Conservation (phyloP, 1,140 invertebrate genomes). For the Aricia agestis region DNA sequence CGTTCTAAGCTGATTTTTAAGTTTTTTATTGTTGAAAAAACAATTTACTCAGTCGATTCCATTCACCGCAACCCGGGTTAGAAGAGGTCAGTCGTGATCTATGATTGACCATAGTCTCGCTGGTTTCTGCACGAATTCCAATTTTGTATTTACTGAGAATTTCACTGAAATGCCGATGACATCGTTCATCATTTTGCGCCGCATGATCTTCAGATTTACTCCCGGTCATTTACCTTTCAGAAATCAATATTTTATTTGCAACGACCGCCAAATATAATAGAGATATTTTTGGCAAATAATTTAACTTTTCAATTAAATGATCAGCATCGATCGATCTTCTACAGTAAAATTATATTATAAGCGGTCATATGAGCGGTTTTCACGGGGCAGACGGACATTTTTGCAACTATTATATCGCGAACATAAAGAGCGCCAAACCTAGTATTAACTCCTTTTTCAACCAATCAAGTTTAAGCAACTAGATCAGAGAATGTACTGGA, state of each 20-base stretch:
- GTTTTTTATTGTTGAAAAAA: no score
- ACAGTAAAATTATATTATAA: neutral
- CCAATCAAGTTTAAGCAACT: slow-evolving; percentile 37
- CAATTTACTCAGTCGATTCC: neutral
- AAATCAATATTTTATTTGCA: neutral
- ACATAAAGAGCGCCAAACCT: no score
- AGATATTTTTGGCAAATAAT: neutral
- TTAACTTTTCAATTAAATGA: no score
- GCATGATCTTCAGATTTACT: slow-evolving; percentile 40
- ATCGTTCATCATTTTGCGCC: slow-evolving; percentile 46
- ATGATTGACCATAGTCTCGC: slow-evolving; percentile 42
- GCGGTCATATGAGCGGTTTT: no score
- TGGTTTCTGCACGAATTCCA: slow-evolving; percentile 39
- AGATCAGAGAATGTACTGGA: slow-evolving; percentile 45
- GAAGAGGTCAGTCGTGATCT: slow-evolving; percentile 47
- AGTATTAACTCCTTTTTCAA: neutral
- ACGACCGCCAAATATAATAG: neutral
- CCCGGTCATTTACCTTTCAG: slow-evolving; percentile 45
- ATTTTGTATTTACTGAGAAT: slow-evolving; percentile 31
- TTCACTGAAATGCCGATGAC: slow-evolving; percentile 45
- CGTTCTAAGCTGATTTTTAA: no score
- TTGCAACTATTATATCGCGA: no score
- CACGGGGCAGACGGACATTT: no score
- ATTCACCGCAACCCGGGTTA: neutral
- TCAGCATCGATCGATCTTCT: slow-evolving; percentile 19